Evolutionary conservation across 2,888 invertebrate genomes (phyloP).

Genomic region (Spilarctia lutea): DNA sequence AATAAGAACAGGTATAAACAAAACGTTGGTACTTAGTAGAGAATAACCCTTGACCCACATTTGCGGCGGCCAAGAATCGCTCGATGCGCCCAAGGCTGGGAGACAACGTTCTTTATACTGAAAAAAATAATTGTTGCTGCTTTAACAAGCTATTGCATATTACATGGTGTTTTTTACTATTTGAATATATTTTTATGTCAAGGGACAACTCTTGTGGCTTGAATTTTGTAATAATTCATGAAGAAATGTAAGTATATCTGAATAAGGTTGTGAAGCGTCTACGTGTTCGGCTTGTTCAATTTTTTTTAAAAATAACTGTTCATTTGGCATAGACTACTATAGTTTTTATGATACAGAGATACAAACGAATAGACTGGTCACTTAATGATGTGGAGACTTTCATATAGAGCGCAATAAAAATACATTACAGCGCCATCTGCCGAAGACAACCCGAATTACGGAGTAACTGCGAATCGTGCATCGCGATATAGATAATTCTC

Average conservation of each 20-base stretch:
- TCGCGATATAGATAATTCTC: too few species aligned
- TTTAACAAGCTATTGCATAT: conserved; percentile 12
- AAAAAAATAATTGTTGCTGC: conserved; percentile 23
- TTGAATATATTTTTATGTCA: conserved; percentile 7
- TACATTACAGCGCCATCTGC: too few species aligned
- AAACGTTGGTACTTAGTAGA: conserved; percentile 3
- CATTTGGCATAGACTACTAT: too few species aligned
- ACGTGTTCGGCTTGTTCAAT: not conserved
- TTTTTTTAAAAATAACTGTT: too few species aligned
- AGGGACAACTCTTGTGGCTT: not conserved
- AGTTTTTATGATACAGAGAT: too few species aligned
- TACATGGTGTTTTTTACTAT: conserved; percentile 1
- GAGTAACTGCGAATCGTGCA: too few species aligned
- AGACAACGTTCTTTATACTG: conserved; percentile 39
- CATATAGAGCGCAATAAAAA: too few species aligned
- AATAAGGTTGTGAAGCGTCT: not conserved
- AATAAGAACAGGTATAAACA: conserved; percentile 9
- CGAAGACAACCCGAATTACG: too few species aligned
- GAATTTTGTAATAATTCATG: not conserved
- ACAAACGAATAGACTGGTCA: not conserved
- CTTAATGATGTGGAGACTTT: too few species aligned
- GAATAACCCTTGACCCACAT: conserved; percentile 45
- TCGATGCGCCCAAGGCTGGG: conserved; percentile 45
- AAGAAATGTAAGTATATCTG: not conserved
- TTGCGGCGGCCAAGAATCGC: conserved; percentile 33